Base-by-base conservation (phyloP, 2,113 vertebrate species). In the Nyctereutes procyonoides region DNA sequence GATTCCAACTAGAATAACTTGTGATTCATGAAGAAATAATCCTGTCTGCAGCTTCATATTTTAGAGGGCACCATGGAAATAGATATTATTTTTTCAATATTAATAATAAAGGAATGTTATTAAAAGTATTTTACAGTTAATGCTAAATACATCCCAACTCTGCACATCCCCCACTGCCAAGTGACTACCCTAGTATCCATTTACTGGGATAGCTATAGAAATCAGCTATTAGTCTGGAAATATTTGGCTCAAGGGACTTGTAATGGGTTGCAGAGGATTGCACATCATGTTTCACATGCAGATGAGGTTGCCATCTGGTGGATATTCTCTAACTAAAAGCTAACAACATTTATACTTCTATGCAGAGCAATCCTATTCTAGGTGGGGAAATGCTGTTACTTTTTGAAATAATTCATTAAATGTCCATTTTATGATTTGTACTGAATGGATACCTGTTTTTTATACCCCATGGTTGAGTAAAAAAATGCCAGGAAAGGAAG, bases 251-350 rank as follows among this genome's bases (percentile, higher is more conserved):
- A 26, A 80, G 74, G 81, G 88, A 96, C 48, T 73, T 83, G n/a
- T 82, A 95, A 90, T 91, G 43, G n/a, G 73, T 94, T 95, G 71
- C 85, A 90, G 38, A 97, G 38, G 38, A 88, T 12, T 95, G 17
- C 12, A 82, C 65, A 88, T 55, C 5, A 48, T 55, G 53, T 62
- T 96, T 97, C 53, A 95, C 51, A 58, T 58, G 71, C 22, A 96
- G 95, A 93, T 97, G 67, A 98, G 93, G 95, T 80, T 97, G 97
- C 98, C 97, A 98, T 93, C 97, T 98, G 90, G 97, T 97, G 97
- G 97, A 95, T 93, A 80, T 94, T 94, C 77, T 97, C 65, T 83
- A 90, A 88, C 65, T 80, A 43, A 96, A 96, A 73, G 60, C 60
- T 91, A 95, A 76, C 85, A 94, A 93, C 74, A 95, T 93, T 90